Conservation (phyloP, 2,113 vertebrate genomes). For the Anthoscopus minutus region DNA sequence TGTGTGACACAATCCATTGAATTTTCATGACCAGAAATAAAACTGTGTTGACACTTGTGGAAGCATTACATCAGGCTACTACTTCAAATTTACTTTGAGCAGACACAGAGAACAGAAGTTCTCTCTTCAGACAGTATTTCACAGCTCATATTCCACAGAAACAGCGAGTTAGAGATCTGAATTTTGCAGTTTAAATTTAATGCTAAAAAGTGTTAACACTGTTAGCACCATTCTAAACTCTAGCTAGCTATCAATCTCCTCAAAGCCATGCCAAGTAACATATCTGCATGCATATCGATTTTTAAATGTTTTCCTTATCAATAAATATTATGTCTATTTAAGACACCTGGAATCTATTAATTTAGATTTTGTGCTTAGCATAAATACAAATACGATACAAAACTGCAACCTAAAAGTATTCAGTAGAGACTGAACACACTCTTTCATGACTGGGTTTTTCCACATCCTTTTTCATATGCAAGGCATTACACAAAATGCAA, state of each 20-base stretch:
- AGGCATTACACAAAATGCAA: background rate
- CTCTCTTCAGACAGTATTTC: background rate
- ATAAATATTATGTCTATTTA: background rate
- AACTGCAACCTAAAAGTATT: background rate
- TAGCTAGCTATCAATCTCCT: background rate
- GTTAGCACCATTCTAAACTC: background rate
- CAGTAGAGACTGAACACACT: background rate
- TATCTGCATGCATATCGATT: background rate
- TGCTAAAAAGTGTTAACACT: background rate
- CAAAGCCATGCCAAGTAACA: background rate
- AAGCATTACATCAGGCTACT: background rate
- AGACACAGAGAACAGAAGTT: background rate
- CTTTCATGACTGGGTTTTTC: background rate
- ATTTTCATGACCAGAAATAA: background rate
- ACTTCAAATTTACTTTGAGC: background rate
- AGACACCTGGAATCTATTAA: background rate
- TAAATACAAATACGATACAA: background rate
- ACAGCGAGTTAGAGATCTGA: background rate
- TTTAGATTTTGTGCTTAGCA: background rate
- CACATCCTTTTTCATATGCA: background rate
- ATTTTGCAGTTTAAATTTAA: background rate
- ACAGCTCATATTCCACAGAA: background rate
- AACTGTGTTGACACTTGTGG: background rate
- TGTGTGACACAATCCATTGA: background rate
- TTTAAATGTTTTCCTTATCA: background rate